Evolutionary conservation across 1,140 invertebrate genomes (phyloP).

Genomic region (Procambarus clarkii): DNA sequence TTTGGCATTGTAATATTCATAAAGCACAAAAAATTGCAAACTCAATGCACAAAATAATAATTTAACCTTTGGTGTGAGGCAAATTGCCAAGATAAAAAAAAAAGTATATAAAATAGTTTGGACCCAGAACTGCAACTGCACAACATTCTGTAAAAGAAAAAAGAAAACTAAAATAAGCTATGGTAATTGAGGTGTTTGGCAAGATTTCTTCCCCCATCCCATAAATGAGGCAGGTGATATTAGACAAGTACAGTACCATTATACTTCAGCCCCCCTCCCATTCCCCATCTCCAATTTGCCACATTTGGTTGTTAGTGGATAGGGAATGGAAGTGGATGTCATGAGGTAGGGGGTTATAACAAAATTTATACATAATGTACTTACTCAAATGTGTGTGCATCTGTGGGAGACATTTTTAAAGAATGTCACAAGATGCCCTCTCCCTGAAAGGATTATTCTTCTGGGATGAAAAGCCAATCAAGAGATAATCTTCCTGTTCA

Average conservation of each 20-base stretch:
- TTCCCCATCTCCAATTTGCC: too few relatives aligned
- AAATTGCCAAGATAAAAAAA: conserved; percentile 19
- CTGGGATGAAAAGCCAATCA: conserved; percentile 95
- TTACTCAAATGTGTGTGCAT: neutral
- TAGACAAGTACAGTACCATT: too few relatives aligned
- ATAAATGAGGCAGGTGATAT: too few relatives aligned
- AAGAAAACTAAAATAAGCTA: neutral
- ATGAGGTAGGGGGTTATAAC: too few relatives aligned
- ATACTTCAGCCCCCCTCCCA: too few relatives aligned
- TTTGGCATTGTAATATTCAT: too few relatives aligned
- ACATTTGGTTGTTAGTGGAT: too few relatives aligned
- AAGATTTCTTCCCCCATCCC: too few relatives aligned
- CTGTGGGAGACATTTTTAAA: neutral
- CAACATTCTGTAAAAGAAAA: neutral
- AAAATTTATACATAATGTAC: neutral
- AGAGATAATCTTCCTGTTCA: conserved; percentile 94
- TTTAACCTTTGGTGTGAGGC: conserved; percentile 16
- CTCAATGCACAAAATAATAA: neutral
- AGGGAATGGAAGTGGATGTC: too few relatives aligned
- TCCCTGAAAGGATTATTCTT: conserved; percentile 98
- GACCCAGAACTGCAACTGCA: conserved; percentile 13
- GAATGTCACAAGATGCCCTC: conserved; percentile 79
- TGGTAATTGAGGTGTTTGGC: too few relatives aligned
- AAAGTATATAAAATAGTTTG: neutral
- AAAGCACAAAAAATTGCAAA: neutral